Evolutionary conservation across 2,888 invertebrate genomes (phyloP), one percentile per base, ranked within the genome.

Genomic region (Tachystola acroxantha): DNA sequence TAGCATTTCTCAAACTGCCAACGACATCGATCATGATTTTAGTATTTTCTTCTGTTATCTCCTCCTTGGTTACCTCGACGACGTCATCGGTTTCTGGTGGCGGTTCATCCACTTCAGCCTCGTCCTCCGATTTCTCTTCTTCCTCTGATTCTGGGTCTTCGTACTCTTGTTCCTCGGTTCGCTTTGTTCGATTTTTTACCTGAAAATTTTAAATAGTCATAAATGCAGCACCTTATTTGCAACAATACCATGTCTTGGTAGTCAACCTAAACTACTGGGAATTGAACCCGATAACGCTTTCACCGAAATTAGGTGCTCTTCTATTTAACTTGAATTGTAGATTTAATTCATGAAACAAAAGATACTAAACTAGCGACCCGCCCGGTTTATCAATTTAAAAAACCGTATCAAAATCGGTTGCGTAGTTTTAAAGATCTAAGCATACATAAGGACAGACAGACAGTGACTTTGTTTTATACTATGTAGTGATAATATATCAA

Each of bases 131-230:
- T 48, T 88, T 77, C 6, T 89, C 79, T 60, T 89, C 89, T 48
- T 91, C 90, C 7, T 66, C 88, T 2, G 88, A 89, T 46, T 91
- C 91, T 0, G 91, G 90, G 35, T 91, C 91, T 48, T 92, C 91
- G 54, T 93, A 92, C 45, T 91, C 92, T 48, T 89, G 90, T 57
- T 91, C 91, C 50, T 90, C 91, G 2, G 79, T 61, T 48, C 88
- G 85, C 44, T 87, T 88, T 12, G 79, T 88, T 27, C 89, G 88
- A n/a, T 87, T 79, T 74, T 71, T 90, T 46, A 74, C 74, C 77
- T 86, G 64, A 22, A 22, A 16, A 16, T 6, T n/a, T n/a, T n/a
- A n/a, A n/a, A n/a, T n/a, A n/a, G n/a, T n/a, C 7, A 20, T 7
- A 20, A 20, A 20, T 20, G 20, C 20, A 20, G 7, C 4, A 20